Base-by-base conservation (phyloP, 2,113 vertebrate species). In the Pelobates fuscus region DNA sequence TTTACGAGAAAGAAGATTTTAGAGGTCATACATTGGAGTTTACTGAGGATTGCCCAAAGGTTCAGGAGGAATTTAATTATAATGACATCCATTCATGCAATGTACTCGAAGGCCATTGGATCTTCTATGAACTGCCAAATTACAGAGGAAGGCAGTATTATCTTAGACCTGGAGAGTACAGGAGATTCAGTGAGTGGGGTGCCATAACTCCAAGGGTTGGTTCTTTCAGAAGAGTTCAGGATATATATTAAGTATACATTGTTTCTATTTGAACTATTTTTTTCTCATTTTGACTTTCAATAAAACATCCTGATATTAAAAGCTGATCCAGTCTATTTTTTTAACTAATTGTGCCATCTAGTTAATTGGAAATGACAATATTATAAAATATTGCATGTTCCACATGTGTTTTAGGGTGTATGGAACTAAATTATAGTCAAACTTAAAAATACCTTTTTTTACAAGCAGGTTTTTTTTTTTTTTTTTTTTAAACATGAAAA, bases 101-200 rank as follows among this genome's bases (percentile, higher is more conserved):
- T 8, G 85, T 90, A 62, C 89, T 92, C 83, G 88, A 91, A 43
- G 91, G 89, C 79, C 91, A 85, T 85, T 93, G 92, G 86, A 80
- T 91, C 81, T 93, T 93, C 77, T 92, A 92, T 1, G 91, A 95
- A 86, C 91, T 90, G 78, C 90, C 88, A 65, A 91, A 83, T 82
- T 92, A 89, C 81, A 82, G 88, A 71, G 90, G 90, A 46, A 68
- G 79, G 70, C 85, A 90, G 84, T 92, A 90, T 85, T 93, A 94
- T 78, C 83, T 94, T 77, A 88, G 91, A 70, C 54, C 87, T 0
- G 85, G 90, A 2, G 88, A 94, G 81, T 91, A 94, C 72, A 83
- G 87, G 84, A 87, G 84, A 82, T 92, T 90, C 77, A 85, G 88
- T 5, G 91, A 92, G 78, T 93, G 89, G 87, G 85, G 89, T 44